Evolutionary conservation across 2,113 vertebrate species (phyloP).

Genomic region (Rafetus swinhoei): DNA sequence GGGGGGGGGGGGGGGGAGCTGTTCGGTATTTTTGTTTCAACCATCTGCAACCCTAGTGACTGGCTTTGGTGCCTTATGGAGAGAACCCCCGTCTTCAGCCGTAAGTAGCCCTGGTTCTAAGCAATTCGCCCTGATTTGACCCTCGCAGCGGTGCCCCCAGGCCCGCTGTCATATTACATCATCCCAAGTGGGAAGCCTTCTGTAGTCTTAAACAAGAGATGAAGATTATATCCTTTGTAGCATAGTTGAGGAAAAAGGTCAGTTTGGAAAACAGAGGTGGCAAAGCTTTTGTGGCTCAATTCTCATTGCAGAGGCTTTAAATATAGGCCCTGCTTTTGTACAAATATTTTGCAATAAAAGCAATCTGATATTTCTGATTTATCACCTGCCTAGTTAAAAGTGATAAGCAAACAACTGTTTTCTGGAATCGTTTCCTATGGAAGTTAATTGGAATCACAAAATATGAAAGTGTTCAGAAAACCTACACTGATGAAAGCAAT

Average conservation of each 20-base stretch:
- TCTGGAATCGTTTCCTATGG: neutral
- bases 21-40: too few relatives aligned
- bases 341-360: neutral
- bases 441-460: neutral
- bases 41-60: too few relatives aligned
- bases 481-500: slow-evolving; percentile 41
- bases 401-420: neutral
- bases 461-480: slow-evolving; percentile 17
- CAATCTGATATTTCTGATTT: neutral
- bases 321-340: neutral
- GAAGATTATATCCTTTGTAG: neutral
- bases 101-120: too few relatives aligned
- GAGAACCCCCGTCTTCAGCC: too few relatives aligned
- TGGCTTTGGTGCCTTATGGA: too few relatives aligned
- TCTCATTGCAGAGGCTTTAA: neutral
- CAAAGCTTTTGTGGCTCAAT: neutral
- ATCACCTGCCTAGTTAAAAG: neutral
- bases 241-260: neutral
- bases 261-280: neutral
- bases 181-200: neutral
- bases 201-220: neutral
- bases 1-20: too few relatives aligned
- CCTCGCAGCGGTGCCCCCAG: too few relatives aligned
- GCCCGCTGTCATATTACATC: neutral
- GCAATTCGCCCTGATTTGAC: too few relatives aligned